A percentile compares a stretch with the other conserved stretches of the same genome.
phyloP scores from a whole-genome alignment of 2,113 vertebrate genomes.

The Kryptolebias marmoratus region DNA sequence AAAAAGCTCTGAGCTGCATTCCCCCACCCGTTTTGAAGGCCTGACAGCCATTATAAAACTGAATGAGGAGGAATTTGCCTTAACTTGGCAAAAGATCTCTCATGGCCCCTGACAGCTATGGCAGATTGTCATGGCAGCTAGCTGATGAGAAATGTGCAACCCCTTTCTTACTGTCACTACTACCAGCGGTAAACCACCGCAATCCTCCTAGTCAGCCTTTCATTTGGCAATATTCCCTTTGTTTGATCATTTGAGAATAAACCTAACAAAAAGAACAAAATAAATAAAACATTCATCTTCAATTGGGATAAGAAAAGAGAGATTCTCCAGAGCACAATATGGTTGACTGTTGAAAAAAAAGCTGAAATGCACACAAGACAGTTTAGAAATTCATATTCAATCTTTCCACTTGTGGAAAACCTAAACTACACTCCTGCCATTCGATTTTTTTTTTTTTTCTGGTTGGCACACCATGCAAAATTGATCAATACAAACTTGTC shows the following conservation, averaged over 20 bases:
- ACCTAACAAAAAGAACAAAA: conserved; percentile 17
- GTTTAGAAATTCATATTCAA: conserved; percentile 69
- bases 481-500: conserved; percentile 71
- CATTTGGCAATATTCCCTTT: conserved; percentile 21
- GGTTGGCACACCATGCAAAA: conserved; percentile 64
- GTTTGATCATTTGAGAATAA: neutral
- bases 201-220: conserved; percentile 21
- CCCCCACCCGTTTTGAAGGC: conserved; percentile 49
- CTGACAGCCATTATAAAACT: conserved; percentile 71
- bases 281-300: conserved; percentile 4
- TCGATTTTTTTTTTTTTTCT: conserved; percentile 45
- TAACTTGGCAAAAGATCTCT: conserved; percentile 73
- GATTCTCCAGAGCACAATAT: conserved; percentile 13
- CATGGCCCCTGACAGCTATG: conserved; percentile 63
- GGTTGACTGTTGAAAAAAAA: conserved; percentile 52
- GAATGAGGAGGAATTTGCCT: conserved; percentile 69
- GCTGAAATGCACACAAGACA: conserved; percentile 64
- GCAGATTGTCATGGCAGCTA: conserved; percentile 66
- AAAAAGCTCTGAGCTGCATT: conserved; percentile 47
- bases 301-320: conserved; percentile 13
- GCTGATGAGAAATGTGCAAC: conserved; percentile 56
- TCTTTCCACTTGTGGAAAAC: conserved; percentile 53
- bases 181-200: conserved; percentile 12
- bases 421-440: conserved; percentile 55
- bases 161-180: conserved; percentile 16